Conservation (phyloP, 2,797 vertebrate species). For the Numenius phaeopus region DNA sequence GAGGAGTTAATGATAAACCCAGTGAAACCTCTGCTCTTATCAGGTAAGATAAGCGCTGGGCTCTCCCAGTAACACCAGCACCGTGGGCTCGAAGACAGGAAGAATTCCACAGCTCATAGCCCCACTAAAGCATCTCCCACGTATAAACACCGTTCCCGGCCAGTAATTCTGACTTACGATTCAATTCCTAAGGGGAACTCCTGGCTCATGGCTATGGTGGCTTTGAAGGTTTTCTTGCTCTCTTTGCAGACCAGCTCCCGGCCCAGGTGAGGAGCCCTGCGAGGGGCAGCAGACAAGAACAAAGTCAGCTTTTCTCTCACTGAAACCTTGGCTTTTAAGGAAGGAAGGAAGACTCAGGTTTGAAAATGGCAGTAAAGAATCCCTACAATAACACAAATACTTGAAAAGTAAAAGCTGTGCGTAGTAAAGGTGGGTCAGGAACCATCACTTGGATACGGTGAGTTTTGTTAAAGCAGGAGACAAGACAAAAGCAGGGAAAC, state of each 20-base stretch:
- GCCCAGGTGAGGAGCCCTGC: conserved; percentile 95
- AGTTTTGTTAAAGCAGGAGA: neutral
- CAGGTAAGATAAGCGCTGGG: accelerated
- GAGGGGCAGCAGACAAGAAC: neutral
- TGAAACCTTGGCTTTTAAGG: neutral
- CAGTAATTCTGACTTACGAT: conserved; percentile 85
- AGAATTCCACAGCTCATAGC: neutral
- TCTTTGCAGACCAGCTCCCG: conserved; percentile 98
- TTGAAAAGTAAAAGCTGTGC: neutral
- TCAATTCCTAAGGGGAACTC: conserved; percentile 97
- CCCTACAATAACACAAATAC: neutral
- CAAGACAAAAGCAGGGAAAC: neutral
- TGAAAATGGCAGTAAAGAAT: neutral
- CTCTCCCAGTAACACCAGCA: neutral
- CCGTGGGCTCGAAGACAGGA: accelerated
- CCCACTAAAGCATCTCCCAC: neutral
- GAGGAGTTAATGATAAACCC: neutral
- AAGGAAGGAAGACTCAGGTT: neutral
- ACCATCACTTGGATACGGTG: neutral
- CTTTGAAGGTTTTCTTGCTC: conserved; percentile 99
- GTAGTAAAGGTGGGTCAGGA: neutral
- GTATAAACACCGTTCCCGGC: accelerated
- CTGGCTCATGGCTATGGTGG: conserved; percentile 99
- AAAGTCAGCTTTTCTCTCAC: neutral
- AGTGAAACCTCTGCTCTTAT: neutral